Conservation (phyloP, 2,888 invertebrate genomes). For the Eretmocerus hayati region DNA sequence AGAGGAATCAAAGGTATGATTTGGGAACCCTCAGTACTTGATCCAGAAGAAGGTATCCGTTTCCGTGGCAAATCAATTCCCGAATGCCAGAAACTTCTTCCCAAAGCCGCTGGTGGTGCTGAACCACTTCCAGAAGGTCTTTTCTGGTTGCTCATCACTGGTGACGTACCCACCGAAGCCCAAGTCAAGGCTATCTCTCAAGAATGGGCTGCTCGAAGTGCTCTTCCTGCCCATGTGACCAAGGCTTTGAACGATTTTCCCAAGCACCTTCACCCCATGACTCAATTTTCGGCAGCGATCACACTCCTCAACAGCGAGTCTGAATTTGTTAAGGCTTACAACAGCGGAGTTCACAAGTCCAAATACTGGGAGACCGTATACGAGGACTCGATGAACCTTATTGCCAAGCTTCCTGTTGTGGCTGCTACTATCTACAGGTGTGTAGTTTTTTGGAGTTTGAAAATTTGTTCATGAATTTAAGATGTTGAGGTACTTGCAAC, state of each 20-base stretch:
- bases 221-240: conserved; percentile 86
- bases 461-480: neutral
- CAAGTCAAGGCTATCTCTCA: conserved; percentile 56
- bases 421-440: conserved; percentile 83
- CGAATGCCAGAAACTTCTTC: conserved; percentile 81
- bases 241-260: conserved; percentile 90
- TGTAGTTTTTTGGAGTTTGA: conserved; percentile 31
- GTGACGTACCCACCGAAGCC: conserved; percentile 74
- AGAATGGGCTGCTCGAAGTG: conserved; percentile 61
- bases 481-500: too few relatives aligned
- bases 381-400: conserved; percentile 91
- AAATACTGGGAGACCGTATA: conserved; percentile 88
- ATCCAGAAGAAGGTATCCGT: conserved; percentile 91
- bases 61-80: conserved; percentile 92
- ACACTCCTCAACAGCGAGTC: conserved; percentile 89
- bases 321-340: conserved; percentile 84
- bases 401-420: conserved; percentile 88
- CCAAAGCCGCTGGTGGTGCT: conserved; percentile 70
- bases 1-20: conserved; percentile 90
- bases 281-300: conserved; percentile 86
- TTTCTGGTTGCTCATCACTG: conserved; percentile 89
- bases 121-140: conserved; percentile 90
- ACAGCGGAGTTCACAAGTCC: conserved; percentile 77
- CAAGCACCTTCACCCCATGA: conserved; percentile 85
- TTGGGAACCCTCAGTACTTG: conserved; percentile 90